A percentile compares a stretch with the other conserved stretches of the same genome.
Evolutionary conservation across 2,797 vertebrate genomes (phyloP).

Genomic region (Eupleurogrammus muticus): DNA sequence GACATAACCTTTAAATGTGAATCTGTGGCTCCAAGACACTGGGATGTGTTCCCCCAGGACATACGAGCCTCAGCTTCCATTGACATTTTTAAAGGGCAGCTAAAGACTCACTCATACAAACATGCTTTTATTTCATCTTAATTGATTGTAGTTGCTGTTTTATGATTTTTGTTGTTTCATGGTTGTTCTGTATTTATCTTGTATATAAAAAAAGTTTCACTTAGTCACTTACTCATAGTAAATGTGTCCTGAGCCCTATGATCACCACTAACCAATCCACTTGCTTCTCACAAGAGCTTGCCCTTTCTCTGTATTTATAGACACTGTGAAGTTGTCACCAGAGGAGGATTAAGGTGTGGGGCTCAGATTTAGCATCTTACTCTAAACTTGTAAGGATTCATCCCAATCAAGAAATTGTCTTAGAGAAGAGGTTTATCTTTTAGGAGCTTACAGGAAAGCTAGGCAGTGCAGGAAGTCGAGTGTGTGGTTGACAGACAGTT

Average conservation of each 20-base stretch:
- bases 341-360: slow-evolving; percentile 30
- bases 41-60: too few species aligned
- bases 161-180: too few species aligned
- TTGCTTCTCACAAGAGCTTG: slow-evolving; percentile 27
- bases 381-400: slow-evolving; percentile 15
- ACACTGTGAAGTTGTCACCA: slow-evolving; percentile 20
- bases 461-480: slow-evolving; percentile 27
- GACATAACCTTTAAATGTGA: too few species aligned
- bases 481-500: slow-evolving; percentile 16
- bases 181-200: too few species aligned
- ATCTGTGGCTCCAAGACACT: too few species aligned
- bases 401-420: slow-evolving; percentile 21
- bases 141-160: too few species aligned
- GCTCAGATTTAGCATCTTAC: slow-evolving; percentile 27
- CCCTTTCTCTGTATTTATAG: slow-evolving; percentile 55
- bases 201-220: too few species aligned
- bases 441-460: slow-evolving; percentile 5
- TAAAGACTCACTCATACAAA: too few species aligned
- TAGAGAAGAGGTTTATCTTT: slow-evolving; percentile 13
- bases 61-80: too few species aligned
- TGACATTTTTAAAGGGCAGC: too few species aligned
- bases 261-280: slow-evolving; percentile 15
- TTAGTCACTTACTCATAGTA: too few species aligned
- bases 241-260: slow-evolving; percentile 18
- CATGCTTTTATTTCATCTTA: too few species aligned